Evolutionary conservation across 2,113 vertebrate species (phyloP).

Genomic region (Caracal caracal): DNA sequence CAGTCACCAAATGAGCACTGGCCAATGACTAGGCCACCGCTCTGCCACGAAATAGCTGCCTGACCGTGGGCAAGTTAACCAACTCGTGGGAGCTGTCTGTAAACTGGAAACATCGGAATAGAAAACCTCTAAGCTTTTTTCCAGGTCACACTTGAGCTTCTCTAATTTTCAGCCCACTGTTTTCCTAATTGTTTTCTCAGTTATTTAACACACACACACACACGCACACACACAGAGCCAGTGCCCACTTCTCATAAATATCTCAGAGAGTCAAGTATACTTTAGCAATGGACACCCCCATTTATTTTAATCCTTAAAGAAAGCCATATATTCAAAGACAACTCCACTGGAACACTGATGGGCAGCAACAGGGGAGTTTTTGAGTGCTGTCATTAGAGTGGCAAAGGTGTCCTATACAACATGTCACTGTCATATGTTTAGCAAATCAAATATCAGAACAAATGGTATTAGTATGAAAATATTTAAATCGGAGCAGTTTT

Average conservation of each 20-base stretch:
- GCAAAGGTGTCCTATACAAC: not conserved
- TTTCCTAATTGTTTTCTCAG: conserved; percentile 4
- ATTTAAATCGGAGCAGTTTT: not conserved
- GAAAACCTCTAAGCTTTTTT: not conserved
- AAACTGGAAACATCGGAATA: not conserved
- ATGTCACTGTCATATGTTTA: not conserved
- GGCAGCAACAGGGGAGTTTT: not conserved
- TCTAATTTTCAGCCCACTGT: not conserved
- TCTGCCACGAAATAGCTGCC: not conserved
- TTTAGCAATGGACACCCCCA: not conserved
- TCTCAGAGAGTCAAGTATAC: not conserved
- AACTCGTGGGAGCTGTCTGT: not conserved
- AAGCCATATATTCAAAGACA: not conserved
- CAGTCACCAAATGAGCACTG: not conserved
- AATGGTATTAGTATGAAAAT: not conserved
- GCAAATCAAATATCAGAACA: not conserved
- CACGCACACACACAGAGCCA: not conserved
- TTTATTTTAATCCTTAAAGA: conserved; percentile 7
- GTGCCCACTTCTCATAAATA: not conserved
- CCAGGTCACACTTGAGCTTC: not conserved
- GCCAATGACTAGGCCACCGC: not conserved
- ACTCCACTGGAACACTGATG: not conserved
- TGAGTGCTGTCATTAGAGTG: not conserved
- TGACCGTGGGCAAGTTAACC: not conserved
- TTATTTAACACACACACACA: not conserved